Evolutionary conservation across 2,797 vertebrate species (phyloP).

Genomic region (Eutrigla gurnardus): DNA sequence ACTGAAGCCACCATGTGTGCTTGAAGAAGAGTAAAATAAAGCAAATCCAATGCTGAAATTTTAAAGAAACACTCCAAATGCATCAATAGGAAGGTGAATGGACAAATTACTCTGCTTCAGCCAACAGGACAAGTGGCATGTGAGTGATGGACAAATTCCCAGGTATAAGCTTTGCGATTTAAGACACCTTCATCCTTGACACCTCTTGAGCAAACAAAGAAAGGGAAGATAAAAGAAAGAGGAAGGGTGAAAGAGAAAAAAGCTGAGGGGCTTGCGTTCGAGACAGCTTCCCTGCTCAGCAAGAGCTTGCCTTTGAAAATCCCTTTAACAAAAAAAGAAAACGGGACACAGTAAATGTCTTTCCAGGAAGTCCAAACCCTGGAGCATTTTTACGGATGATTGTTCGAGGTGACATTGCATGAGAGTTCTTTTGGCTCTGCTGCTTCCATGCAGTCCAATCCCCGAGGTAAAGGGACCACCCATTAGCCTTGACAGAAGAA

Average conservation of each 20-base stretch:
- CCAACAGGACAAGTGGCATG: constrained; percentile 42
- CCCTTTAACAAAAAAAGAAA: constrained; percentile 64
- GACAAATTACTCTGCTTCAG: constrained; percentile 44
- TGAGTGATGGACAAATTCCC: constrained; percentile 64
- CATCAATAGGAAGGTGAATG: constrained; percentile 28
- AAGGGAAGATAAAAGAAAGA: constrained; percentile 37
- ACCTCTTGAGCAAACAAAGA: constrained; percentile 72
- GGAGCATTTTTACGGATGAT: constrained; percentile 74
- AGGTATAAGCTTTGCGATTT: constrained; percentile 59
- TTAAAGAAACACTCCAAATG: constrained; percentile 30
- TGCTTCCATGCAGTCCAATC: constrained; percentile 72
- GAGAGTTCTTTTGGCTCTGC: constrained; percentile 75
- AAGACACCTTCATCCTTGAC: constrained; percentile 64
- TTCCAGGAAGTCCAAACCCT: constrained; percentile 76
- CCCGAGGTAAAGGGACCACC: constrained; percentile 80
- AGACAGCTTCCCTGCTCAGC: constrained; percentile 66
- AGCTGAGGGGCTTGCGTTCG: constrained; percentile 59
- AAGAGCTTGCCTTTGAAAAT: constrained; percentile 67
- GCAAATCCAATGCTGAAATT: constrained; percentile 15
- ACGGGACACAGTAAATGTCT: constrained; percentile 68
- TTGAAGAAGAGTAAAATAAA: constrained; percentile 23
- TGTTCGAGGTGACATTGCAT: constrained; percentile 83
- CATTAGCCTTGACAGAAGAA: constrained; percentile 78
- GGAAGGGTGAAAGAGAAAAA: constrained; percentile 55
- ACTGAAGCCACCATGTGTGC: constrained; percentile 23